These are phyloP conservation scores for Belgica antarctica DNA, from an alignment of 2,888 invertebrate species.

Conservation along the genomic window DNA sequence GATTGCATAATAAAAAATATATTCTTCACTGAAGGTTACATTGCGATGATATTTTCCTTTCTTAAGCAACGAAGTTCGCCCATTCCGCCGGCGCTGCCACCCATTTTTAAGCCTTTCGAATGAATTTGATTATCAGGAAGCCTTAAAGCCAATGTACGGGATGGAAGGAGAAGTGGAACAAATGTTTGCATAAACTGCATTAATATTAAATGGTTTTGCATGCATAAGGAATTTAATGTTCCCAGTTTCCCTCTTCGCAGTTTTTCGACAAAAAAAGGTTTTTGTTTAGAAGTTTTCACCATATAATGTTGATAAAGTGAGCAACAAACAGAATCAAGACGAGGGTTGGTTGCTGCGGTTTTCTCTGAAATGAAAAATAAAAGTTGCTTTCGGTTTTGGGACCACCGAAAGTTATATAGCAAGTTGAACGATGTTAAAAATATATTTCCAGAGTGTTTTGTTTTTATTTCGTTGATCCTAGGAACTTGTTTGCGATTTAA, in stretches of 20 bases:
- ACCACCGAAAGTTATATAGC: too few species aligned
- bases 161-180: background rate
- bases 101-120: background rate
- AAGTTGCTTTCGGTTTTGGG: too few species aligned
- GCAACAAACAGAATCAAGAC: background rate
- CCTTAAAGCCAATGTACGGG: conserved; percentile 9
- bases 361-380: too few species aligned
- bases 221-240: conserved; percentile 7
- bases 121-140: background rate
- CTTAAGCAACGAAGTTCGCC: background rate
- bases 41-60: conserved; percentile 18
- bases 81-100: background rate
- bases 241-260: background rate
- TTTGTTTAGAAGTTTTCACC: too few species aligned
- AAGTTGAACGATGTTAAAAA: too few species aligned
- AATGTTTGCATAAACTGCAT: conserved; percentile 24
- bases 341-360: background rate
- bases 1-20: conserved; percentile 18
- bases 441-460: too few species aligned
- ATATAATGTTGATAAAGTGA: background rate
- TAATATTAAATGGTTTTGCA: conserved; percentile 1
- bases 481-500: too few species aligned
- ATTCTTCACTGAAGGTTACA: conserved; percentile 8
- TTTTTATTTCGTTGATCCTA: too few species aligned
- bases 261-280: background rate